Percentiles rank a stretch among this genome's conserved stretches.
phyloP scores from a whole-genome alignment of 2,797 vertebrate species.

The Aplochiton taeniatus region DNA sequence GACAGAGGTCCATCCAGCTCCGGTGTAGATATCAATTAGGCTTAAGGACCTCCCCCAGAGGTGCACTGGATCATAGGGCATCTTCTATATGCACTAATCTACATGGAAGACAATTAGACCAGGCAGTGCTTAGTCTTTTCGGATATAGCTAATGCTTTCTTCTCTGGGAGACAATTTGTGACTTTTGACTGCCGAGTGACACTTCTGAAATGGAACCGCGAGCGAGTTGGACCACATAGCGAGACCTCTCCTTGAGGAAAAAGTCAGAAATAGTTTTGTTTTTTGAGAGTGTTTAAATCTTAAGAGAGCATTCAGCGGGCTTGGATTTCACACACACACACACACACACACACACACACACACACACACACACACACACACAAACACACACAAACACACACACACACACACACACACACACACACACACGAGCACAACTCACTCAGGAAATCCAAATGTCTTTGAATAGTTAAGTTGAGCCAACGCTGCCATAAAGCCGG shows the following conservation, averaged over 20 bases:
- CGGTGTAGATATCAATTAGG: slow-evolving; percentile 50
- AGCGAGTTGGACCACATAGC: slow-evolving; percentile 31
- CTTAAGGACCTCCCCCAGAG: slow-evolving; percentile 47
- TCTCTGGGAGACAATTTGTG: not conserved
- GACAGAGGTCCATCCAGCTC: slow-evolving; percentile 44
- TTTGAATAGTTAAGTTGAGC: slow-evolving; percentile 76
- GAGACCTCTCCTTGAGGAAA: slow-evolving; percentile 29
- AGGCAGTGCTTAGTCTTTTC: not conserved
- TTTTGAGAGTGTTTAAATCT: slow-evolving; percentile 55
- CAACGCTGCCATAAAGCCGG: slow-evolving; percentile 70
- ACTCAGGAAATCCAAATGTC: slow-evolving; percentile 65
- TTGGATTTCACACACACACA: not conserved
- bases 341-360: no score
- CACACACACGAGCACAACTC: slow-evolving; percentile 58
- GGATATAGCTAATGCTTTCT: slow-evolving; percentile 3
- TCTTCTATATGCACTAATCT: slow-evolving; percentile 25
- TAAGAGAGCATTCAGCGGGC: slow-evolving; percentile 34
- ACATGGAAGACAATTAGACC: slow-evolving; percentile 40
- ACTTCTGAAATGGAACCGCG: slow-evolving; percentile 26
- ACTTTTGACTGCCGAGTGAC: not conserved
- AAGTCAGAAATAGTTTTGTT: slow-evolving; percentile 36
- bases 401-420: no score
- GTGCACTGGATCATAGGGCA: slow-evolving; percentile 36
- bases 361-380: no score
- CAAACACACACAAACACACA: no score